Base-by-base conservation (phyloP, 1,140 invertebrate species). In the Linepithema humile region DNA sequence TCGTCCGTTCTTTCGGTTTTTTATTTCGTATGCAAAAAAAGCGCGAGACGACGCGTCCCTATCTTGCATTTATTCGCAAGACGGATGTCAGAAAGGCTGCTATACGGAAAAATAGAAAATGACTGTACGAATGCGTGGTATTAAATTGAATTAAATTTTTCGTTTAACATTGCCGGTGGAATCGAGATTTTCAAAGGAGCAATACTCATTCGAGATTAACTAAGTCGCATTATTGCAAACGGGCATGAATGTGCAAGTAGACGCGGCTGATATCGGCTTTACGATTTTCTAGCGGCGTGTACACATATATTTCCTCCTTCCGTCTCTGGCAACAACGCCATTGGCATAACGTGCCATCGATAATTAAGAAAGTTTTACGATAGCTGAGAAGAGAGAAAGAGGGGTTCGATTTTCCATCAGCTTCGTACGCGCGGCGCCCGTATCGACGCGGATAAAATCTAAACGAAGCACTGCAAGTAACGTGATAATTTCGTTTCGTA, bases 351-450 rank as follows among this genome's bases (percentile, higher is more conserved):
- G 38, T 17, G 38, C 69, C 35, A 48, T 38, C 72, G 65, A 85
- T 83, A 82, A 88, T 88, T 73, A 88, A 85, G 84, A 88, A 88
- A 88, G 70, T 88, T 88, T 72, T 9, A 35, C 53, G 55, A 74
- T 65, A 23, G n/a, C 48, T 17, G 3, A n/a, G n/a, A n/a, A n/a
- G n/a, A n/a, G n/a, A n/a, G n/a, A n/a, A n/a, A n/a, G 3, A n/a
- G 9, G 72, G 29, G 0, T 73, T 35, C 20, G 53, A 74, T 87
- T 87, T 77, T 59, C 26, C 59, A 40, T 6, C 26, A 40, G 40
- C 10, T 72, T 55, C 23, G 26, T 53, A 67, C 40, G 7, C 40
- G 7, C 23, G 17, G 4, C n/a, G 35, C 3, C 64, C 59, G 12
- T 20, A 53, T 64, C 40, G 59, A 43, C 35, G 20, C 17, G 35